Evolutionary conservation across 2,888 invertebrate species (phyloP).

Genomic region (Galeruca laticollis): DNA sequence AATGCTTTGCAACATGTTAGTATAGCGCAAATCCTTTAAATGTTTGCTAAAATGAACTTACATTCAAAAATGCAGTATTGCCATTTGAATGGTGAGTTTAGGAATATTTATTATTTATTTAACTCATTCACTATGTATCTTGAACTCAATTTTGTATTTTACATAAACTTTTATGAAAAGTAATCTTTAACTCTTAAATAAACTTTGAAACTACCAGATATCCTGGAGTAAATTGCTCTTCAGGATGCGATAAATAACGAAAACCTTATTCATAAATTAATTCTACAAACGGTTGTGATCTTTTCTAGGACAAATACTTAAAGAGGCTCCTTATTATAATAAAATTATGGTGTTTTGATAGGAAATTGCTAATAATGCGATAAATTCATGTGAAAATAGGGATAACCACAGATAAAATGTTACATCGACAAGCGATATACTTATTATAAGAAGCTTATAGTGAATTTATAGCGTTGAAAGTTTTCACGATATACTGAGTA

Average conservation of each 20-base stretch:
- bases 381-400: neutral
- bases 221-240: neutral
- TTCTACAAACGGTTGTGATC: neutral
- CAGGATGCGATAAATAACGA: conserved; percentile 14
- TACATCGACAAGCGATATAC: neutral
- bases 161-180: neutral
- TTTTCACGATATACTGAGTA: neutral
- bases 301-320: conserved; percentile 12
- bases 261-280: neutral
- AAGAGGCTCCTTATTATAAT: conserved; percentile 21
- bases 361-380: conserved; percentile 2
- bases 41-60: too few species aligned
- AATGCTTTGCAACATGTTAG: too few species aligned
- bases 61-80: too few species aligned
- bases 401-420: neutral
- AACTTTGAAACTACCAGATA: neutral
- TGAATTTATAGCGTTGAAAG: neutral
- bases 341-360: conserved; percentile 32
- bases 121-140: too few species aligned
- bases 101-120: too few species aligned
- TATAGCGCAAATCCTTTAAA: too few species aligned
- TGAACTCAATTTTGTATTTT: too few species aligned
- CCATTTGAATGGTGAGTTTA: too few species aligned
- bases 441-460: neutral
- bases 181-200: neutral